Evolutionary conservation across 2,113 vertebrate species (phyloP).

Genomic region (Austrofundulus limnaeus): DNA sequence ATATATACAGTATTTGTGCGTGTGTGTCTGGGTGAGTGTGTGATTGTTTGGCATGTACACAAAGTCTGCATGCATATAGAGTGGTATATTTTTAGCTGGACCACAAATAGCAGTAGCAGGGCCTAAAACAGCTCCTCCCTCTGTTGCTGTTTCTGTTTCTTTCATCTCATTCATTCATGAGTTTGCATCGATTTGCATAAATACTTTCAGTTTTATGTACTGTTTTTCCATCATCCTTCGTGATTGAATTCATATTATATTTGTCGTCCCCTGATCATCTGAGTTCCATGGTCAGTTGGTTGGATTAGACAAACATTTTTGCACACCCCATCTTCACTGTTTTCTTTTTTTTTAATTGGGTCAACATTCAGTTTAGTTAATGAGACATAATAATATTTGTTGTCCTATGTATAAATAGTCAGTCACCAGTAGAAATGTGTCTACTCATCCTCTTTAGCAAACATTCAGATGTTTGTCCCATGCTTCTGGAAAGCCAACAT

Average conservation of each 20-base stretch:
- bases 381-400: conserved; percentile 26
- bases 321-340: conserved; percentile 13
- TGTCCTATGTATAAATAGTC: neutral
- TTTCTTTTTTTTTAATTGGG: conserved; percentile 28
- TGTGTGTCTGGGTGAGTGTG: conserved; percentile 26
- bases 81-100: conserved; percentile 75
- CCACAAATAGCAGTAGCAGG: conserved; percentile 72
- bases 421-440: neutral
- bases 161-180: conserved; percentile 73
- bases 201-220: conserved; percentile 24
- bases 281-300: conserved; percentile 36
- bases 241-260: neutral
- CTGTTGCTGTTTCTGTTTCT: conserved; percentile 61
- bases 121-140: conserved; percentile 72
- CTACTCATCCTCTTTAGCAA: conserved; percentile 9
- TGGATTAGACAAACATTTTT: conserved; percentile 39
- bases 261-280: conserved; percentile 9
- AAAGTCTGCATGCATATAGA: conserved; percentile 69
- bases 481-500: conserved; percentile 5
- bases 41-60: conserved; percentile 18
- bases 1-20: conserved; percentile 30
- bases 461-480: neutral
- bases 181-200: conserved; percentile 56
- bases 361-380: conserved; percentile 29
- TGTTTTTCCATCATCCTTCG: conserved; percentile 14